Conservation (phyloP, 2,113 vertebrate genomes). For the Centropus bengalensis region DNA sequence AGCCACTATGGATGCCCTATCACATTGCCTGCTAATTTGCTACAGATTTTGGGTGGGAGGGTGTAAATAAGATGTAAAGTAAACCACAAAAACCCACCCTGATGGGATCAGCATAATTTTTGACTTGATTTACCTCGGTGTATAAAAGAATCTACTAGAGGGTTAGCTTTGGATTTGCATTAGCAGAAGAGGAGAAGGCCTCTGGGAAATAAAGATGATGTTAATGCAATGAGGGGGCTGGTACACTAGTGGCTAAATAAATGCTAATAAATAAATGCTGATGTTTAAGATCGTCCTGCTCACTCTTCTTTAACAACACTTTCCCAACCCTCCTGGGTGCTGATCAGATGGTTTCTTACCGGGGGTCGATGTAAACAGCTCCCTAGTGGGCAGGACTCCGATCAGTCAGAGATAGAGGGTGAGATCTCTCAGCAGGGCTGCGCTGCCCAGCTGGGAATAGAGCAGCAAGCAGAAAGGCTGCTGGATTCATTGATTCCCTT, state of each 20-base stretch:
- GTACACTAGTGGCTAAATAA: background rate
- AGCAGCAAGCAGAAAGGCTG: background rate
- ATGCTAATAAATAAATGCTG: conserved; percentile 35
- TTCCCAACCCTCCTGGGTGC: background rate
- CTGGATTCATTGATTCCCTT: background rate
- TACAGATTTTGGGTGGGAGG: background rate
- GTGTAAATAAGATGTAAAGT: background rate
- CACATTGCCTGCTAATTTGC: background rate
- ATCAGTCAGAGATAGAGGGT: background rate
- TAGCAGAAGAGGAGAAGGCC: background rate
- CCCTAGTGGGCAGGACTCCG: background rate
- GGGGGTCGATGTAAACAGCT: background rate
- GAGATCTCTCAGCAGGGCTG: background rate
- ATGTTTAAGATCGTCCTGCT: background rate
- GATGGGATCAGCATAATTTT: background rate
- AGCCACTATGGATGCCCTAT: background rate
- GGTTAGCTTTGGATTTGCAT: conserved; percentile 8
- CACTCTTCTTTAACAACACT: background rate
- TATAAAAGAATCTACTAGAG: background rate
- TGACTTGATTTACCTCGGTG: background rate
- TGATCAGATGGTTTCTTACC: background rate
- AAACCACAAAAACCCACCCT: background rate
- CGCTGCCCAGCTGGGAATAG: background rate
- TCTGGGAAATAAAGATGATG: conserved; percentile 37
- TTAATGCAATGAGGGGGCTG: conserved; percentile 51